Conservation (phyloP, 2,113 vertebrate genomes). For the Anoura caudifer region DNA sequence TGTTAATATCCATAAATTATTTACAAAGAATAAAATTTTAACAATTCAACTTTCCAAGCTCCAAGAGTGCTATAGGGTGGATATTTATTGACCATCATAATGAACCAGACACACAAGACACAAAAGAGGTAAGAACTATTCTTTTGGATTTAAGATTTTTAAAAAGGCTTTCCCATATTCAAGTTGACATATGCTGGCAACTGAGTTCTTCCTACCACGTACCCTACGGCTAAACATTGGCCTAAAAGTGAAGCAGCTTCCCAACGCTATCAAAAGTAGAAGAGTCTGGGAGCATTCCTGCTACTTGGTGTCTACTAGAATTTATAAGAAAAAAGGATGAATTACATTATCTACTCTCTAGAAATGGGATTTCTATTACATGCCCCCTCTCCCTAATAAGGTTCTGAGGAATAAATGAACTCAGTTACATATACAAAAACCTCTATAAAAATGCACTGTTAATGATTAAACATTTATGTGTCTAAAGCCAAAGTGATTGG, state of each 20-base stretch:
- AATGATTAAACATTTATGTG: constrained; percentile 49
- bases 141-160: not conserved
- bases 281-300: not conserved
- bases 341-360: not conserved
- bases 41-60: constrained; percentile 10
- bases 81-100: not conserved
- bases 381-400: not conserved
- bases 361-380: not conserved
- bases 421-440: constrained; percentile 11
- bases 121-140: not conserved
- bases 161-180: not conserved
- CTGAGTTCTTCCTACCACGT: not conserved
- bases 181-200: not conserved
- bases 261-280: not conserved
- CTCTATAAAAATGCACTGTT: constrained; percentile 44
- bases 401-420: constrained; percentile 32
- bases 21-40: constrained; percentile 43
- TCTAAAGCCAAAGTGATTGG: constrained; percentile 9
- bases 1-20: constrained; percentile 28
- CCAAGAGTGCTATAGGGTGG: not conserved
- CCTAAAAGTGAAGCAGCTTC: not conserved
- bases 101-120: not conserved
- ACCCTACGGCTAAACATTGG: not conserved
- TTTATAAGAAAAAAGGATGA: not conserved
- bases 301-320: not conserved